Conservation (phyloP, 1,140 invertebrate species). For the Scaptomyza hsui region DNA sequence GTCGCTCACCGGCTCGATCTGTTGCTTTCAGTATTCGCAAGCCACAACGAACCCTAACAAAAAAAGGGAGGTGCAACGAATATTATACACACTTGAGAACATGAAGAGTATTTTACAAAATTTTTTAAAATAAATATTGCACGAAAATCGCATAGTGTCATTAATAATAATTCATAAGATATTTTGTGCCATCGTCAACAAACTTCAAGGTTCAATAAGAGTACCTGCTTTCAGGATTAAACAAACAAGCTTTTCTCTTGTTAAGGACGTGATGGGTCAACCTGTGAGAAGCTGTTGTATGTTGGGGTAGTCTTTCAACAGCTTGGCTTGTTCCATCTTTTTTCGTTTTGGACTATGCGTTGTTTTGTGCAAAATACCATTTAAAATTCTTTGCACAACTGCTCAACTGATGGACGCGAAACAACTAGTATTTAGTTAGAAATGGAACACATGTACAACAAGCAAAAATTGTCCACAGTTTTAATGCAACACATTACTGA, state of each 20-base stretch:
- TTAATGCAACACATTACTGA: neutral
- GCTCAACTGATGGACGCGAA: conserved; percentile 27
- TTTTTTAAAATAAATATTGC: too few relatives aligned
- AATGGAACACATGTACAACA: conserved; percentile 1
- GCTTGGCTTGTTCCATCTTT: conserved; percentile 1
- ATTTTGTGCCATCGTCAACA: neutral
- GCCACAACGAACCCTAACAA: too few relatives aligned
- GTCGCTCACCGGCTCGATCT: conserved; percentile 61
- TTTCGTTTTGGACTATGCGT: conserved; percentile 4
- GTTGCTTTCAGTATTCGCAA: conserved; percentile 50
- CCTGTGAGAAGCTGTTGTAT: conserved; percentile 32
- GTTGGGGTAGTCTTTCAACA: conserved; percentile 10
- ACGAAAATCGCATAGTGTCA: too few relatives aligned
- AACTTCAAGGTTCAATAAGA: neutral
- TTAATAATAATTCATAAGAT: too few relatives aligned
- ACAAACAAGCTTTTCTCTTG: neutral
- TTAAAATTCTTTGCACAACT: conserved; percentile 65
- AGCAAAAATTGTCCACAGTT: neutral
- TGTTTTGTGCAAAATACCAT: conserved; percentile 58
- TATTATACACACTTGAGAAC: neutral
- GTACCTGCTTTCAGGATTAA: neutral
- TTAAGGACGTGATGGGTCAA: conserved; percentile 26
- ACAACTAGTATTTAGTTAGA: conserved; percentile 3
- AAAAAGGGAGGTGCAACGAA: too few relatives aligned
- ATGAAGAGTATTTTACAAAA: too few relatives aligned